These are phyloP conservation scores for Sebastes oblongus DNA, from an alignment of 2,797 vertebrate genomes.

Conservation along the genomic window DNA sequence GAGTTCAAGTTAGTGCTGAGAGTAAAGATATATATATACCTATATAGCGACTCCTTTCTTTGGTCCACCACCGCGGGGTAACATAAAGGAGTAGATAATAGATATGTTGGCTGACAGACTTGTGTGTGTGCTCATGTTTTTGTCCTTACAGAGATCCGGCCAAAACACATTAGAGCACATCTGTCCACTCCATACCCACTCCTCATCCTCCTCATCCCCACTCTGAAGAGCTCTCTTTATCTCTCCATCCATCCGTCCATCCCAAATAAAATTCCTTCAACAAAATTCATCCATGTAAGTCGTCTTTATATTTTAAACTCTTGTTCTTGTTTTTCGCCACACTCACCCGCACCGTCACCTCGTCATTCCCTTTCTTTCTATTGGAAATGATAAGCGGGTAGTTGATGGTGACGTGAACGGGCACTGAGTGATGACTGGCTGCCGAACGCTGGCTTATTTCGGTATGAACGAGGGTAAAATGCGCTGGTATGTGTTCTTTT, in stretches of 20 bases:
- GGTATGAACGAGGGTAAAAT: background rate
- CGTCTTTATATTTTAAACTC: slow-evolving; percentile 11
- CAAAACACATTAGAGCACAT: slow-evolving; percentile 86
- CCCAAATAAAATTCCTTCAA: slow-evolving; percentile 29
- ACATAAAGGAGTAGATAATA: slow-evolving; percentile 49
- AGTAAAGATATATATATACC: background rate
- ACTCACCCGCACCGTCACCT: background rate
- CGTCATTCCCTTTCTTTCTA: background rate
- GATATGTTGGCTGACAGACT: slow-evolving; percentile 42
- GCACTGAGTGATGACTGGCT: background rate
- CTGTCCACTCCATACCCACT: slow-evolving; percentile 80
- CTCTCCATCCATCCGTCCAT: slow-evolving; percentile 9
- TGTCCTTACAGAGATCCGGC: slow-evolving; percentile 76
- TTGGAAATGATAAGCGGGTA: background rate
- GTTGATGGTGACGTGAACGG: background rate
- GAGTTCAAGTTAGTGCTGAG: background rate
- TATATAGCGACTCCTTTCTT: background rate
- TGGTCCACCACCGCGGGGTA: background rate
- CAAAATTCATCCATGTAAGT: slow-evolving; percentile 25
- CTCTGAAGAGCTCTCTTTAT: slow-evolving; percentile 57
- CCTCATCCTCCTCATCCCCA: slow-evolving; percentile 64
- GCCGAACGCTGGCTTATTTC: background rate
- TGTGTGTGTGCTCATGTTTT: slow-evolving; percentile 49
- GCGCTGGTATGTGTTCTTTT: background rate
- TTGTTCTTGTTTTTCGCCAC: background rate